These are phyloP conservation scores for Dolichotis patagonum DNA, from an alignment of 2,113 vertebrate genomes.

Conservation along the genomic window DNA sequence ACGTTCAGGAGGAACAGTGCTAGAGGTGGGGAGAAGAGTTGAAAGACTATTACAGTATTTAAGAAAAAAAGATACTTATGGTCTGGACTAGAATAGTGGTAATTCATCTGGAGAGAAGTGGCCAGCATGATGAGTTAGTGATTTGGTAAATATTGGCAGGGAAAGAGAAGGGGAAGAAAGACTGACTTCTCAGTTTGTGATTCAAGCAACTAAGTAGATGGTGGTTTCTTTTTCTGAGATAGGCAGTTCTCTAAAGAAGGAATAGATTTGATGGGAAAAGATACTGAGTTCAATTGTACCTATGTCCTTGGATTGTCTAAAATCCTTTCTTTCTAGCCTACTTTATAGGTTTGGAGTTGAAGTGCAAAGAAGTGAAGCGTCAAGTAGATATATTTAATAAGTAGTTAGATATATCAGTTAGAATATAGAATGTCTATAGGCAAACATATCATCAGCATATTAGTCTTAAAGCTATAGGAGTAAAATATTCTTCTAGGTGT, in stretches of 20 bases:
- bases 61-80: neutral
- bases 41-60: neutral
- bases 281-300: neutral
- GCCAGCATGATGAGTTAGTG: neutral
- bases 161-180: neutral
- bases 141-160: neutral
- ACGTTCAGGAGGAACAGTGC: neutral
- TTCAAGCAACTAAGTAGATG: neutral
- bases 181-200: conserved; percentile 33
- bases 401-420: neutral
- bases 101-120: neutral
- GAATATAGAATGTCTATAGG: neutral
- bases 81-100: neutral
- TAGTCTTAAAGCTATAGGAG: neutral
- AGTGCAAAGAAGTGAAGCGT: neutral
- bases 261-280: neutral
- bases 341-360: conserved; percentile 21
- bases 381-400: neutral
- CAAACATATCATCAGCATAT: neutral
- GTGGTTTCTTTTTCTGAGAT: neutral
- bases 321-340: neutral
- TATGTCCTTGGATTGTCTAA: neutral
- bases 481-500: conserved; percentile 15
- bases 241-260: conserved; percentile 7
- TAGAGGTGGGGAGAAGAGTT: neutral